These are phyloP conservation scores for Endotricha flammealis DNA, from an alignment of 2,888 invertebrate species.

Conservation along the genomic window DNA sequence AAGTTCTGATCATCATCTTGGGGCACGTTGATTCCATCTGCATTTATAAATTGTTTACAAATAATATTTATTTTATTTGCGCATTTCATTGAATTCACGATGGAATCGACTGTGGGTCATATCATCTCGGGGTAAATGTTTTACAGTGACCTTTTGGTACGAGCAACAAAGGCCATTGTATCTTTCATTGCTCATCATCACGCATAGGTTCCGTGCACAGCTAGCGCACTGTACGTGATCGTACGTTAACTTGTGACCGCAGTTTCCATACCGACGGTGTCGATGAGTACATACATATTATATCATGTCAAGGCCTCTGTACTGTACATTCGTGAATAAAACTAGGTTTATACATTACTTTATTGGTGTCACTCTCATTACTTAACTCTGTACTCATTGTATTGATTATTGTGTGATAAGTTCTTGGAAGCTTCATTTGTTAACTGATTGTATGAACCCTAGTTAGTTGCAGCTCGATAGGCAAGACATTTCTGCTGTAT, in stretches of 20 bases:
- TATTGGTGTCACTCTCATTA: conserved; percentile 11
- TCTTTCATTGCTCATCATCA: conserved; percentile 39
- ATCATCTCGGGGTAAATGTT: conserved; percentile 25
- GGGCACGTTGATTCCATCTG: conserved; percentile 29
- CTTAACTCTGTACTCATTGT: conserved; percentile 15
- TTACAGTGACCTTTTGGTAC: conserved; percentile 29
- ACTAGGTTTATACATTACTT: conserved; percentile 8
- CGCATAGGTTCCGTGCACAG: conserved; percentile 46
- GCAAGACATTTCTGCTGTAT: conserved; percentile 2
- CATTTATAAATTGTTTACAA: too few relatives aligned
- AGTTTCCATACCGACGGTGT: conserved; percentile 3
- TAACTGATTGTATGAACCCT: conserved; percentile 9
- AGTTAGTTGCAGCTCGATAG: conserved; percentile 6
- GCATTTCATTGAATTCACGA: too few relatives aligned
- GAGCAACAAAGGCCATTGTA: conserved; percentile 29
- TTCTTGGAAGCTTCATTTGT: conserved; percentile 7
- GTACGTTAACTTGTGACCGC: conserved; percentile 8
- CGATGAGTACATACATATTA: conserved; percentile 4
- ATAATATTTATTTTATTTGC: too few relatives aligned
- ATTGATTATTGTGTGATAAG: conserved; percentile 21
- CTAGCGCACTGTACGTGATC: conserved; percentile 32
- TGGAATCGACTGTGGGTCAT: conserved; percentile 37
- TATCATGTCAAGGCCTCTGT: conserved; percentile 5
- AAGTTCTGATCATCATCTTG: conserved; percentile 23
- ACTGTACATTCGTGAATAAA: conserved; percentile 16